phyloP scores from a whole-genome alignment of 2,888 invertebrate species.

The Sminthurides aquaticus region DNA sequence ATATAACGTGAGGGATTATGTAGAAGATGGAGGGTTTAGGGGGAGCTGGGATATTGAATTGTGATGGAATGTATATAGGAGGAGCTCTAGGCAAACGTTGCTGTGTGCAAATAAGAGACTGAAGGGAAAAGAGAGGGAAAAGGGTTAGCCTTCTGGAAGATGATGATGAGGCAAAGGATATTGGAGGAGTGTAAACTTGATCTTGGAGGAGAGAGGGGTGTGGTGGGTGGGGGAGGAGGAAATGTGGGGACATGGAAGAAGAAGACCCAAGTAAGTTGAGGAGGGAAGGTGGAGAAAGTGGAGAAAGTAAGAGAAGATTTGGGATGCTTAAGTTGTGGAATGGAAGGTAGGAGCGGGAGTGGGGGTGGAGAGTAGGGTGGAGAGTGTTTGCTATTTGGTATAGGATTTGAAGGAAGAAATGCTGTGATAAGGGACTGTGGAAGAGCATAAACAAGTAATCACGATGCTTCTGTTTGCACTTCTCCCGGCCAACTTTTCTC shows the following conservation, averaged over 20 bases:
- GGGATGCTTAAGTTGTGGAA: no score
- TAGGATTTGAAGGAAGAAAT: not conserved
- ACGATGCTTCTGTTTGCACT: constrained; percentile 20
- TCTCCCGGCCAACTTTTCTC: constrained; percentile 7
- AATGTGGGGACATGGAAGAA: not conserved
- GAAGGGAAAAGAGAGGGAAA: not conserved
- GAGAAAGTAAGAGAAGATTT: not conserved
- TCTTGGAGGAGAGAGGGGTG: no score
- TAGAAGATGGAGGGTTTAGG: no score
- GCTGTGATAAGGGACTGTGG: not conserved
- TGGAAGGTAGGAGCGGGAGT: no score
- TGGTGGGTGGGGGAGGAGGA: not conserved
- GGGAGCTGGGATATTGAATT: not conserved
- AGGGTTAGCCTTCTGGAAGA: constrained; percentile 1
- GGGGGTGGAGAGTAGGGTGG: no score
- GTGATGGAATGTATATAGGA: no score
- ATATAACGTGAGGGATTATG: no score
- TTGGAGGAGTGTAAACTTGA: not conserved
- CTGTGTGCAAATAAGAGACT: constrained; percentile 1
- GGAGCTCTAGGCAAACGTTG: not conserved
- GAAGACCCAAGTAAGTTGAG: not conserved
- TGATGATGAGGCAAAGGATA: constrained; percentile 4
- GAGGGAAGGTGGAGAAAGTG: not conserved
- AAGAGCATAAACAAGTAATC: constrained; percentile 24
- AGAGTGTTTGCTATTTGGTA: not conserved